Conservation (phyloP, 2,113 vertebrate genomes). For the Kryptolebias marmoratus region DNA sequence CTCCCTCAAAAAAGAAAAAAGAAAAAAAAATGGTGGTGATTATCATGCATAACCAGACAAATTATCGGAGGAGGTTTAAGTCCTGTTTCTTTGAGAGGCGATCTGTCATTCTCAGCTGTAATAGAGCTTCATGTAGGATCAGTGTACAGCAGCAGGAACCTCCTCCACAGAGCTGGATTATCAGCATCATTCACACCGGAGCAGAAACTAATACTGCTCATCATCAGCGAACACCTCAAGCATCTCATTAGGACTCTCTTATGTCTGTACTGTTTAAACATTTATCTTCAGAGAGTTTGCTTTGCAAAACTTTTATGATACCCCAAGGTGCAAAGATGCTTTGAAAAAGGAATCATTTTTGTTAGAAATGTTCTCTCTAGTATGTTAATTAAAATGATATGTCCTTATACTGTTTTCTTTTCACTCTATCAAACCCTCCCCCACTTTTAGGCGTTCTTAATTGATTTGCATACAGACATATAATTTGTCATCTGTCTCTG, state of each 20-base stretch:
- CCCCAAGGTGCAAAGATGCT: background rate
- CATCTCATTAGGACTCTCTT: background rate
- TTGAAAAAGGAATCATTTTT: background rate
- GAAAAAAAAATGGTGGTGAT: background rate
- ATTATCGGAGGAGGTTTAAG: background rate
- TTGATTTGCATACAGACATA: background rate
- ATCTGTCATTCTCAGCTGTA: background rate
- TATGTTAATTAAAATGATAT: background rate
- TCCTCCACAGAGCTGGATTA: conserved; percentile 4
- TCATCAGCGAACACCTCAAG: background rate
- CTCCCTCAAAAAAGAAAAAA: too few relatives aligned
- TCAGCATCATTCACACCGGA: background rate
- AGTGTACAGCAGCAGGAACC: background rate
- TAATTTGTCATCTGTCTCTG: too few relatives aligned
- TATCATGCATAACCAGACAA: conserved; percentile 3
- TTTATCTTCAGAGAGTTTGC: too few relatives aligned
- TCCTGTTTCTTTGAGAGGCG: background rate
- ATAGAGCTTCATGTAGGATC: background rate
- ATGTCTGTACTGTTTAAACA: background rate
- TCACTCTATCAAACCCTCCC: background rate
- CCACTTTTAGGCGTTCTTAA: background rate
- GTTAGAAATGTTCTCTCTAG: background rate
- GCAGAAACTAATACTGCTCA: background rate
- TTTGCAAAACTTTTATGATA: too few relatives aligned
- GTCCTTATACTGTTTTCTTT: background rate